Evolutionary conservation across 2,113 vertebrate species (phyloP).

Genomic region (Chamaea fasciata): DNA sequence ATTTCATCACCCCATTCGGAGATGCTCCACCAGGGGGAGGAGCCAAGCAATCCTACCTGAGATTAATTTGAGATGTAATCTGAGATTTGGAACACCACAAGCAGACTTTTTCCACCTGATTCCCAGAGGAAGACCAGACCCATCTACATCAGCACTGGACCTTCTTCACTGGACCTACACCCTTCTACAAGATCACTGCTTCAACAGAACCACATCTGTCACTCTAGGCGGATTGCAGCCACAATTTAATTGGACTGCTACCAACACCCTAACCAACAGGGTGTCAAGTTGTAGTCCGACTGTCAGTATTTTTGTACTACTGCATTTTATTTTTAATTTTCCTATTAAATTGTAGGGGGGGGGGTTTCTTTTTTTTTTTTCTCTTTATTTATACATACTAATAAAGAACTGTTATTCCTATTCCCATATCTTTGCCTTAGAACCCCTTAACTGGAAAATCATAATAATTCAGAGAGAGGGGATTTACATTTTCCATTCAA

Average conservation of each 20-base stretch:
- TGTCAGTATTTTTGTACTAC: background rate
- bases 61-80: background rate
- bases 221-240: background rate
- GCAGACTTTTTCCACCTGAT: background rate
- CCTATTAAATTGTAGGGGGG: background rate
- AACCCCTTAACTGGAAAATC: background rate
- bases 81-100: background rate
- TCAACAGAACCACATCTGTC: background rate
- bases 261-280: background rate
- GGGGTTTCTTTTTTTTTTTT: no score
- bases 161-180: background rate
- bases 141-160: background rate
- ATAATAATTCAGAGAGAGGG: background rate
- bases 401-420: background rate
- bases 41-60: background rate
- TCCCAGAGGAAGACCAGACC: background rate
- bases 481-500: background rate
- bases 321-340: background rate
- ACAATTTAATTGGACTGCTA: background rate
- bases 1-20: background rate
- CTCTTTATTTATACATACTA: background rate
- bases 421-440: background rate
- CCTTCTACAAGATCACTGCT: background rate
- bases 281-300: background rate
- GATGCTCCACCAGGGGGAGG: background rate